These are phyloP conservation scores for Rousettus madagascariensis DNA, from an alignment of 2,797 vertebrate species.

Conservation along the genomic window DNA sequence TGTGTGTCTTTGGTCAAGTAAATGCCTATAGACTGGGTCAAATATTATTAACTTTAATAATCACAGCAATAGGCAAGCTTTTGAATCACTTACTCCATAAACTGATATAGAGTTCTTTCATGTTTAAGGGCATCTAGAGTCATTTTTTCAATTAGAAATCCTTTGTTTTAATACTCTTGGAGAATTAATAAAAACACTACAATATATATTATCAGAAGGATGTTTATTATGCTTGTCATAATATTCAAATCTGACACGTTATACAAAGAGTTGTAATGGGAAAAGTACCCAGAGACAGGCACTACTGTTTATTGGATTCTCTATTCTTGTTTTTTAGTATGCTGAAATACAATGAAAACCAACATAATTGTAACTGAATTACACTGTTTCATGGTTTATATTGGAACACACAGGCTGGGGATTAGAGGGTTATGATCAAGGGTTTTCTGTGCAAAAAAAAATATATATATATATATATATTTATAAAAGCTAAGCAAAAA, in stretches of 20 bases:
- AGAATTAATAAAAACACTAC: constrained; percentile 55
- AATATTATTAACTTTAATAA: constrained; percentile 79
- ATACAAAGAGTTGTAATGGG: not conserved
- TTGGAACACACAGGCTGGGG: not conserved
- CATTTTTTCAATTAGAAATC: constrained; percentile 35
- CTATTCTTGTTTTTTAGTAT: not conserved
- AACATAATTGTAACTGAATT: constrained; percentile 35
- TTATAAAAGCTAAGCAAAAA: not conserved
- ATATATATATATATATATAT: not conserved
- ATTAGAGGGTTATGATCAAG: constrained; percentile 1
- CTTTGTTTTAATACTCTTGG: constrained; percentile 17
- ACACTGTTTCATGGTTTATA: constrained; percentile 34
- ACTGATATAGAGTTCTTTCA: constrained; percentile 36
- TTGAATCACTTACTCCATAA: constrained; percentile 64
- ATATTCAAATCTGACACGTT: constrained; percentile 39
- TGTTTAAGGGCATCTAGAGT: not conserved
- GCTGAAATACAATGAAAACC: constrained; percentile 12
- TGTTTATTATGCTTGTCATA: constrained; percentile 7
- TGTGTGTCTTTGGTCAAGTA: constrained; percentile 66
- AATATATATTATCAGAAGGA: not conserved
- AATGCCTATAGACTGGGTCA: constrained; percentile 65
- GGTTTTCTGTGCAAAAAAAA: not conserved
- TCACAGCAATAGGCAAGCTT: constrained; percentile 20
- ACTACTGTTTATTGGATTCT: constrained; percentile 45
- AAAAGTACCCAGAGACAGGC: constrained; percentile 30